A percentile compares a stretch with the other conserved stretches of the same genome.
phyloP scores from a whole-genome alignment of 2,888 invertebrate genomes.

The Amorpha juglandis region DNA sequence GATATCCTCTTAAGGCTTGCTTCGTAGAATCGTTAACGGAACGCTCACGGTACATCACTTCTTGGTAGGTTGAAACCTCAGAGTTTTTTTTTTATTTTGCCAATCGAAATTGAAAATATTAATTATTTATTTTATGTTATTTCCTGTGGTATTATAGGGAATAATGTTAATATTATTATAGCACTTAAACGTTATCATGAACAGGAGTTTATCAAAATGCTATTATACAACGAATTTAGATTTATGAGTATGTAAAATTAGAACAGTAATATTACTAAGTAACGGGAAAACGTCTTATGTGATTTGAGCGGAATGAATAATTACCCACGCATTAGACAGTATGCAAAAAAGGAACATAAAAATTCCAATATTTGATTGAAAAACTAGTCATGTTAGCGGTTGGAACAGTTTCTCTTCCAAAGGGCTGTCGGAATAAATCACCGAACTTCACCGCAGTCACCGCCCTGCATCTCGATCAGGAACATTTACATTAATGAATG shows the following conservation, averaged over 20 bases:
- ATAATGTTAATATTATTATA: no score
- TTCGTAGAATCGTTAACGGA: background rate
- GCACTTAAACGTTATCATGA: no score
- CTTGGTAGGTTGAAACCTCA: background rate
- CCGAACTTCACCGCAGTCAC: constrained; percentile 10
- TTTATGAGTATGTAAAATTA: background rate
- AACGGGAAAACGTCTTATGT: background rate
- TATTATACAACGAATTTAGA: no score
- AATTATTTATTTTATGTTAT: no score
- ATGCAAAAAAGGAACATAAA: constrained; percentile 3
- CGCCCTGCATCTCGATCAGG: constrained; percentile 31
- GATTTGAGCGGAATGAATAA: background rate
- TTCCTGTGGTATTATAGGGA: no score
- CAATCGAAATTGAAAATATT: no score
- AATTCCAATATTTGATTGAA: constrained; percentile 11
- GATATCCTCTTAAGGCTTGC: constrained; percentile 5
- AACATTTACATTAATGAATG: constrained; percentile 35
- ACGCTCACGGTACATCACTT: background rate
- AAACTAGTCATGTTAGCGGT: constrained; percentile 19
- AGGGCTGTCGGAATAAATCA: constrained; percentile 22
- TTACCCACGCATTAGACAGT: background rate
- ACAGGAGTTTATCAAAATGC: no score
- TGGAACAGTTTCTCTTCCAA: constrained; percentile 19
- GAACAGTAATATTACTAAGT: background rate
- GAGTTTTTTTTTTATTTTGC: no score